Conservation (phyloP, 2,797 vertebrate genomes). For the Meriones psammophilus region DNA sequence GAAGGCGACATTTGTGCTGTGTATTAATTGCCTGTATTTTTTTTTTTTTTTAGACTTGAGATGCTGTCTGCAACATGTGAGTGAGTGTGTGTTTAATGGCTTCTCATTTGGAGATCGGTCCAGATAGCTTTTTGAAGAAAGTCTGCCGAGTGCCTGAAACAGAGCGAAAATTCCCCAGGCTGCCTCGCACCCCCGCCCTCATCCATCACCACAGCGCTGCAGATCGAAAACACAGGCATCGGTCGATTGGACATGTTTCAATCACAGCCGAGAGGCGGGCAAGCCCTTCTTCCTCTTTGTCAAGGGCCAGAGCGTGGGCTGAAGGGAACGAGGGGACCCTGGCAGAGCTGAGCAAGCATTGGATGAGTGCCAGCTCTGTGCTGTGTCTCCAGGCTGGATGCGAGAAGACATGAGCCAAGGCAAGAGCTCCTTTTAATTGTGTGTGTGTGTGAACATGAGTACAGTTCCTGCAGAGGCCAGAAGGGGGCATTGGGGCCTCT, state of each 20-base stretch:
- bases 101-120: slow-evolving; percentile 77
- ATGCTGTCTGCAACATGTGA: slow-evolving; percentile 19
- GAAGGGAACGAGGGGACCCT: neutral
- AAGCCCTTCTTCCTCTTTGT: neutral
- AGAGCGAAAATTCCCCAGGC: slow-evolving; percentile 78
- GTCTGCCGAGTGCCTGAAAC: slow-evolving; percentile 80
- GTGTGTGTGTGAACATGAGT: neutral
- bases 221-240: slow-evolving; percentile 30
- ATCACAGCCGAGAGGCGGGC: slow-evolving; percentile 12
- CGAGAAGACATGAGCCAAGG: neutral
- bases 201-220: neutral
- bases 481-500: fast-evolving
- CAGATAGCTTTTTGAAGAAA: slow-evolving; percentile 79
- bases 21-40: slow-evolving; percentile 64
- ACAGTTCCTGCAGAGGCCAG: neutral
- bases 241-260: slow-evolving; percentile 45
- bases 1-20: slow-evolving; percentile 46
- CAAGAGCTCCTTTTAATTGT: neutral
- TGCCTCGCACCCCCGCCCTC: slow-evolving; percentile 76
- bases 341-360: neutral
- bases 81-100: slow-evolving; percentile 57
- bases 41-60: neutral
- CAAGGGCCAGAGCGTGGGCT: neutral
- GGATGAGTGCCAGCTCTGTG: neutral
- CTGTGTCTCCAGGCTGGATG: neutral